A percentile compares a stretch with the other conserved stretches of the same genome.
phyloP scores from a whole-genome alignment of 2,888 invertebrate species.

The Acrobasis suavella region DNA sequence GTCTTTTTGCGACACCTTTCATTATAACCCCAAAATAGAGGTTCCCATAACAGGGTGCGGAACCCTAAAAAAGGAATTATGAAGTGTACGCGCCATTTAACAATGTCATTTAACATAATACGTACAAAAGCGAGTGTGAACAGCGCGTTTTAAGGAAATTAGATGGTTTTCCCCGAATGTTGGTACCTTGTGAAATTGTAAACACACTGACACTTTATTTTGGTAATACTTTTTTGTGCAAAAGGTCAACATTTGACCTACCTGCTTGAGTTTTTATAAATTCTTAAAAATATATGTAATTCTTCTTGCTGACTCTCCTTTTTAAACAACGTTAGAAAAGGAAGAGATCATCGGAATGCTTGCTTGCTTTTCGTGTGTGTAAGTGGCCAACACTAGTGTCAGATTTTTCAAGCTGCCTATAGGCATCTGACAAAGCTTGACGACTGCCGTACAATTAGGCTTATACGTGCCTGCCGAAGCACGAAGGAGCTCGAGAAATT shows the following conservation, averaged over 20 bases:
- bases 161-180: conserved; percentile 26
- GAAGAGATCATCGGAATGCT: too few species aligned
- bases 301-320: too few species aligned
- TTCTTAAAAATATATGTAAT: not conserved
- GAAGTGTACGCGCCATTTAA: conserved; percentile 28
- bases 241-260: not conserved
- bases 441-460: too few species aligned
- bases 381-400: too few species aligned
- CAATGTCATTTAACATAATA: conserved; percentile 26
- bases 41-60: conserved; percentile 19
- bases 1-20: conserved; percentile 2
- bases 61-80: conserved; percentile 25
- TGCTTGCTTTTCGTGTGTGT: too few species aligned
- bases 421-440: too few species aligned
- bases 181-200: conserved; percentile 9
- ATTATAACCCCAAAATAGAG: conserved; percentile 17
- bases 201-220: not conserved
- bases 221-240: not conserved
- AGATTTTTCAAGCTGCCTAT: too few species aligned
- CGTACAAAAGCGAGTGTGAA: conserved; percentile 14
- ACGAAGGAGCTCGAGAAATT: too few species aligned
- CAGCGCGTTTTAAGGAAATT: conserved; percentile 30
- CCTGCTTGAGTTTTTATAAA: not conserved
- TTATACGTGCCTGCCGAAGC: too few species aligned
- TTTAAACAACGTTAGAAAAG: too few species aligned